Conservation (phyloP, 2,113 vertebrate species). For the Rhagologus leucostigma region DNA sequence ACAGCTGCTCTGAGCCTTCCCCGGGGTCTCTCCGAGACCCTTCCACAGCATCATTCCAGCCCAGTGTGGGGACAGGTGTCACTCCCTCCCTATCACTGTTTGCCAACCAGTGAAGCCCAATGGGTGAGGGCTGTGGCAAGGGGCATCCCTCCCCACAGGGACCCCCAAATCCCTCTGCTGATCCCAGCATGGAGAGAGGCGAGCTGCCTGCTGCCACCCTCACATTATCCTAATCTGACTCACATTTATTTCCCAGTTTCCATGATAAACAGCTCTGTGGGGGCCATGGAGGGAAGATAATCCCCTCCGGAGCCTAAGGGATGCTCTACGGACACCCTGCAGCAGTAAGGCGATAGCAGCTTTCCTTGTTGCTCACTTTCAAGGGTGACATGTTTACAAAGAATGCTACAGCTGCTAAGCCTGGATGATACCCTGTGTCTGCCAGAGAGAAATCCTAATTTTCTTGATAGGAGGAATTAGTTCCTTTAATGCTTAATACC, state of each 20-base stretch:
- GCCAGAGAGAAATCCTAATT: constrained; percentile 57
- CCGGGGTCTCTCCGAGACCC: rapidly evolving
- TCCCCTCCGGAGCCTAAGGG: background rate
- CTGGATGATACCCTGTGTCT: constrained; percentile 52
- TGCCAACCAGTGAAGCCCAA: background rate
- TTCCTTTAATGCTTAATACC: constrained; percentile 54
- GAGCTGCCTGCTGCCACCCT: background rate
- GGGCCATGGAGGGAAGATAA: background rate
- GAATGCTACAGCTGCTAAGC: constrained; percentile 57
- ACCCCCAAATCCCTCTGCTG: background rate
- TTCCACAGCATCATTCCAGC: rapidly evolving
- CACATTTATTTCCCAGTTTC: background rate
- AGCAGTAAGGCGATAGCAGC: constrained; percentile 21
- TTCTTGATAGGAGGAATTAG: constrained; percentile 56
- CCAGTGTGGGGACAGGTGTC: background rate
- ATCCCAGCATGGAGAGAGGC: rapidly evolving
- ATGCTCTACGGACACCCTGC: constrained; percentile 11
- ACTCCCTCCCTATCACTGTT: background rate
- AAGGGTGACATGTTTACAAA: constrained; percentile 63
- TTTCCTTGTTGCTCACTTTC: constrained; percentile 51
- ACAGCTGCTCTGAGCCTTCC: background rate
- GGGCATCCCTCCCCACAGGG: background rate
- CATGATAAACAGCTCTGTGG: background rate
- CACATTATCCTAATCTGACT: background rate
- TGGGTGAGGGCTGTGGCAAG: background rate